These are phyloP conservation scores for Cochlearius cochlearius DNA, from an alignment of 2,113 vertebrate genomes.

Conservation along the genomic window DNA sequence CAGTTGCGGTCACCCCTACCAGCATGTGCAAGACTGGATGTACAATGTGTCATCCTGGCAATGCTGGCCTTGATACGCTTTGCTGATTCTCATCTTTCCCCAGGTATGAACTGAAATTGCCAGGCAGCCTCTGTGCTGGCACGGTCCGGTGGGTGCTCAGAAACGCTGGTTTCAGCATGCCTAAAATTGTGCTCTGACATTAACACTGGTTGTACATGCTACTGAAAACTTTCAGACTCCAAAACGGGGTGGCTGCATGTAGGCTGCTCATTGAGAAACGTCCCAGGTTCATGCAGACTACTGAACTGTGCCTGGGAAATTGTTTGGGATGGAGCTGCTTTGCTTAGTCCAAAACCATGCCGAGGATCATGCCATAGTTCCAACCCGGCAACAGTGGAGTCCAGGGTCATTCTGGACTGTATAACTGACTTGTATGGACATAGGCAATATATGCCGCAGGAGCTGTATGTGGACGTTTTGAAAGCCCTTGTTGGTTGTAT, in stretches of 20 bases:
- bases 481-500: background rate
- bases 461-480: background rate
- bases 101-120: background rate
- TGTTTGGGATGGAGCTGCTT: background rate
- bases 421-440: background rate
- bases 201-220: background rate
- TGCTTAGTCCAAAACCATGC: background rate
- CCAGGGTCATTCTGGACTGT: background rate
- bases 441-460: background rate
- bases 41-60: background rate
- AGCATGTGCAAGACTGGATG: background rate
- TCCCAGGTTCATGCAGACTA: background rate
- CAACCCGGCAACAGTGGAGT: accelerated
- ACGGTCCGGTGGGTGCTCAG: accelerated
- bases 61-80: background rate
- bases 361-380: background rate
- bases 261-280: background rate
- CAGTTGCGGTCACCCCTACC: background rate
- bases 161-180: background rate
- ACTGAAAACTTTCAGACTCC: background rate
- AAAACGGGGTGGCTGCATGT: background rate
- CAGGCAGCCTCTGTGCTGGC: background rate
- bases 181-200: background rate
- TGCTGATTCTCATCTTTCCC: background rate
- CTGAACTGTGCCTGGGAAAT: background rate